These are phyloP conservation scores for Eumerus sabulonum DNA, from an alignment of 2,888 invertebrate genomes.

Conservation along the genomic window DNA sequence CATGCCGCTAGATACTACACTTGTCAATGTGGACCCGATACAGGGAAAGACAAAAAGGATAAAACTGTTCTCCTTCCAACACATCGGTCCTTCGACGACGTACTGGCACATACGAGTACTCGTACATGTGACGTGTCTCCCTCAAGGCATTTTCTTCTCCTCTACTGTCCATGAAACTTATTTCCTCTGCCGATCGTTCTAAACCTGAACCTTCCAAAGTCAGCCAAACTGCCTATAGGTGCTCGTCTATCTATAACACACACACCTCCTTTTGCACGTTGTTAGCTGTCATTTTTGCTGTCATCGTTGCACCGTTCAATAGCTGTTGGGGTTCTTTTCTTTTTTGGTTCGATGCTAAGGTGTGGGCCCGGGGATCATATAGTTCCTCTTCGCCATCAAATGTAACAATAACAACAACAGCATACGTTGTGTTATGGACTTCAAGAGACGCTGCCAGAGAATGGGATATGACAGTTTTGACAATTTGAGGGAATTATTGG, in stretches of 20 bases:
- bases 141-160: slow-evolving; percentile 43
- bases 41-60: not conserved
- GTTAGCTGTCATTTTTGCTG: slow-evolving; percentile 65
- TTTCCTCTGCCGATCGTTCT: slow-evolving; percentile 25
- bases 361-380: slow-evolving; percentile 40
- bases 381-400: slow-evolving; percentile 15
- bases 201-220: not conserved
- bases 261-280: slow-evolving; percentile 62
- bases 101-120: too few species aligned
- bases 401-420: not conserved
- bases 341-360: slow-evolving; percentile 27
- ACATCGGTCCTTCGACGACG: slow-evolving; percentile 35
- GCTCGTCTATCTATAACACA: not conserved
- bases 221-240: slow-evolving; percentile 5
- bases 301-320: slow-evolving; percentile 61
- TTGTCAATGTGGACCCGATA: slow-evolving; percentile 34
- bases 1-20: slow-evolving; percentile 36
- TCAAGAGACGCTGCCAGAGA: slow-evolving; percentile 35
- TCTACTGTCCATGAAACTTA: slow-evolving; percentile 54
- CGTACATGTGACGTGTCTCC: slow-evolving; percentile 36
- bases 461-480: slow-evolving; percentile 64
- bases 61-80: slow-evolving; percentile 10
- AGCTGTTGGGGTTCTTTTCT: slow-evolving; percentile 29
- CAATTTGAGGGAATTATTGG: slow-evolving; percentile 58
- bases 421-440: slow-evolving; percentile 45